Base-by-base conservation (phyloP, 23 tunicate species). In the Diplosoma virens region DNA sequence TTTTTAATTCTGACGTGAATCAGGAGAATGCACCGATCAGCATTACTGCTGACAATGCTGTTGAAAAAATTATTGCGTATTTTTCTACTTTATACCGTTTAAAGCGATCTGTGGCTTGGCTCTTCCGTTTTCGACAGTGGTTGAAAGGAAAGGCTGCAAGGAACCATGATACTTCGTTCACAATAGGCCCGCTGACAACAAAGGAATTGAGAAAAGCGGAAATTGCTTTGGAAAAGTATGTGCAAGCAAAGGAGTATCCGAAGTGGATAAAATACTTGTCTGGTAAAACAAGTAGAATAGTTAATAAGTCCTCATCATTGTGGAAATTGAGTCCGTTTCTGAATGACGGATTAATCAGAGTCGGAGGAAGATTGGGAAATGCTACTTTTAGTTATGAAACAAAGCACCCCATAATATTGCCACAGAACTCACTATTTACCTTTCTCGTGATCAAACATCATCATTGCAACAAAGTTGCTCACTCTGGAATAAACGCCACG, bases 1-100 rank as follows among this genome's bases (percentile, higher is more conserved):
- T n/a, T 25, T 68, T 68, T 35, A 21, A 68, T 24, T 6, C 36
- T n/a, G n/a, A n/a, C 14, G 30, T 29, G 5, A 34, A 6, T 3
- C 35, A 68, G 54, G n/a, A n/a, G n/a, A n/a, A n/a, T n/a, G n/a
- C n/a, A n/a, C n/a, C n/a, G n/a, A n/a, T n/a, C n/a, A n/a, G n/a
- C n/a, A n/a, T n/a, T n/a, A n/a, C n/a, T n/a, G n/a, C n/a, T n/a
- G n/a, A n/a, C n/a, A n/a, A n/a, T n/a, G n/a, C n/a, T n/a, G n/a
- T n/a, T n/a, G n/a, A n/a, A n/a, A 61, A 7, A 4, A 34, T 61
- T 18, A 61, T 61, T 28, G 34, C 6, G 33, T 61, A 24, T 61
- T 61, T 68, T 26, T 35, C 75, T 68, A n/a, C n/a, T n/a, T n/a
- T n/a, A 3, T 68, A 68, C 25, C 75, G 54, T 18, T 37, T 68